Conservation (phyloP, 2,888 invertebrate genomes). For the Pseudolycoriella hygida region DNA sequence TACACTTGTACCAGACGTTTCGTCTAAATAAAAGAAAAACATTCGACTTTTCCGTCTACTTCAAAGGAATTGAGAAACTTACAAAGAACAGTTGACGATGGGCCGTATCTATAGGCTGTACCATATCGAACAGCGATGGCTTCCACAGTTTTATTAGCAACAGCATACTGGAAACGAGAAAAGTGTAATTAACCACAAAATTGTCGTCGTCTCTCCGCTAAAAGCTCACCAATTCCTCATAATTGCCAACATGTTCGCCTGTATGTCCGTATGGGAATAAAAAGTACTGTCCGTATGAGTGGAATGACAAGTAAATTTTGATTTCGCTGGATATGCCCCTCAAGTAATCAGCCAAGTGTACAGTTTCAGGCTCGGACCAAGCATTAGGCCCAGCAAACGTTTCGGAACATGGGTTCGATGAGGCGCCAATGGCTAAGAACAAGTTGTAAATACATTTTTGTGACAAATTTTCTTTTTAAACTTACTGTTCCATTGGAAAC, state of each 20-base stretch:
- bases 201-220: no score
- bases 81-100: neutral
- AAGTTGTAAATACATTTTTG: conserved; percentile 18
- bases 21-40: conserved; percentile 27
- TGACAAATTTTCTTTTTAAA: neutral
- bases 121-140: neutral
- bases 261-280: conserved; percentile 40
- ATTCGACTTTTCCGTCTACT: no score
- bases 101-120: neutral
- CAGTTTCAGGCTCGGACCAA: conserved; percentile 38
- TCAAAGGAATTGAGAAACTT: neutral
- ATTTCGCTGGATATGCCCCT: conserved; percentile 26
- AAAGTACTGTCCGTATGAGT: conserved; percentile 43
- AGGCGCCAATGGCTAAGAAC: conserved; percentile 29
- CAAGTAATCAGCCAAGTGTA: conserved; percentile 30
- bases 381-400: conserved; percentile 35
- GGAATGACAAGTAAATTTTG: conserved; percentile 38
- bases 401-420: conserved; percentile 24
- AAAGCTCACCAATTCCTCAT: conserved; percentile 16
- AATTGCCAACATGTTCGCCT: conserved; percentile 29
- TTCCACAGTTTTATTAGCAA: neutral
- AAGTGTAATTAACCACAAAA: no score
- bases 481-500: conserved; percentile 19
- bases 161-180: no score
- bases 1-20: conserved; percentile 44